Percentiles rank a stretch among this genome's conserved stretches.
These are phyloP conservation scores for Gymnogyps californianus DNA, from an alignment of 2,113 vertebrate genomes.

Conservation along the genomic window DNA sequence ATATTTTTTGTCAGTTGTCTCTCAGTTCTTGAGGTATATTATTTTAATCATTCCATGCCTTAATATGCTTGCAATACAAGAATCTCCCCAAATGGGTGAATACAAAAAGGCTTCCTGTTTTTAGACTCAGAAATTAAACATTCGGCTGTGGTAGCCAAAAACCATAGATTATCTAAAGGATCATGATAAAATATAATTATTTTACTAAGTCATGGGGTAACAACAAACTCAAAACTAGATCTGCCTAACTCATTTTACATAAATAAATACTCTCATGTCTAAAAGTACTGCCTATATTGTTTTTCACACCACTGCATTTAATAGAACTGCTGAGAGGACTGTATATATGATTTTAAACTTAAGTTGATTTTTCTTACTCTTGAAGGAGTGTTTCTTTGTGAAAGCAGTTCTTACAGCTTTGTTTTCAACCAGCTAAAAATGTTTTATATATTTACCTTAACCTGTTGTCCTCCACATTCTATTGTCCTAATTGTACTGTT, in stretches of 20 bases:
- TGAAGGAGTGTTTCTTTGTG: conserved; percentile 88
- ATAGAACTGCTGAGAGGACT: conserved; percentile 98
- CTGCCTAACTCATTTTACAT: conserved; percentile 86
- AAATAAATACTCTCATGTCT: conserved; percentile 89
- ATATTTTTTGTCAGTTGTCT: conserved; percentile 94
- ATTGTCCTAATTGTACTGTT: conserved; percentile 98
- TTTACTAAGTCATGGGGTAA: conserved; percentile 77
- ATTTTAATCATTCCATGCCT: conserved; percentile 99
- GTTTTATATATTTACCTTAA: conserved; percentile 91
- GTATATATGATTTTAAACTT: conserved; percentile 92
- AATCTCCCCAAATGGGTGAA: conserved; percentile 77
- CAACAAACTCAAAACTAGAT: conserved; percentile 69
- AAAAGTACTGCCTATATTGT: conserved; percentile 94
- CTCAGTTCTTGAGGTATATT: conserved; percentile 94
- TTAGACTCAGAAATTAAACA: conserved; percentile 83
- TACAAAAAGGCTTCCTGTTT: conserved; percentile 76
- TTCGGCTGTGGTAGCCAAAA: conserved; percentile 94
- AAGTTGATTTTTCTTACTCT: conserved; percentile 89
- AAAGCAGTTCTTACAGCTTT: conserved; percentile 90
- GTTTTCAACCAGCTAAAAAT: conserved; percentile 89
- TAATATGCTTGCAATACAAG: conserved; percentile 95
- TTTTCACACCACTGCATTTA: conserved; percentile 98
- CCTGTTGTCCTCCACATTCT: conserved; percentile 97
- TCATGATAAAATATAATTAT: conserved; percentile 74
- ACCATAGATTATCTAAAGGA: conserved; percentile 83